phyloP scores from a whole-genome alignment of 1,140 invertebrate genomes.

The Drosophila willistoni region DNA sequence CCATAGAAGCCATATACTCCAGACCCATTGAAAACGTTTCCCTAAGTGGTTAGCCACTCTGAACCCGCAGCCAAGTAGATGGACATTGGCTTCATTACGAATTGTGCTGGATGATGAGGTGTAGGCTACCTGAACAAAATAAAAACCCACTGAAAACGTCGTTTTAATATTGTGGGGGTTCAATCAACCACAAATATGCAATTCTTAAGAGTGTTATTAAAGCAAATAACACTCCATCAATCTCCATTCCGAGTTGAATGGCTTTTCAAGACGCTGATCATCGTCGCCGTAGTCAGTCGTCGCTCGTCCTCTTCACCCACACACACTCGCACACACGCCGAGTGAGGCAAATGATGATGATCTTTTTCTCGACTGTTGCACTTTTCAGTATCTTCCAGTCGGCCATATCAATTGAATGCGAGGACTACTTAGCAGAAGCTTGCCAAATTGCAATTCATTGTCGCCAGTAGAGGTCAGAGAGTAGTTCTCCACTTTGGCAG shows the following conservation, averaged over 20 bases:
- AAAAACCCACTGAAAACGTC: neutral
- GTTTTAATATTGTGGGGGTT: constrained; percentile 18
- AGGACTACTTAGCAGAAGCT: constrained; percentile 30
- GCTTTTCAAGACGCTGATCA: constrained; percentile 18
- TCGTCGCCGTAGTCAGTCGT: neutral
- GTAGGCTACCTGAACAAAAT: neutral
- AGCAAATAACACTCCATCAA: constrained; percentile 39
- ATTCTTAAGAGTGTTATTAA: constrained; percentile 30
- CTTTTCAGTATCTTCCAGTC: neutral
- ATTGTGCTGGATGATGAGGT: neutral
- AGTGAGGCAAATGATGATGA: neutral
- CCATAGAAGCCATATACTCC: constrained; percentile 29
- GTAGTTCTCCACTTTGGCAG: constrained; percentile 2
- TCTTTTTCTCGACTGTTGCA: constrained; percentile 23
- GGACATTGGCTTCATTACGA: constrained; percentile 39
- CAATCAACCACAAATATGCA: constrained; percentile 46
- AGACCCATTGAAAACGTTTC: constrained; percentile 2
- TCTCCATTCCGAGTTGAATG: constrained; percentile 11
- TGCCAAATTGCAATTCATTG: constrained; percentile 61
- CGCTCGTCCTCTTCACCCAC: constrained; percentile 1
- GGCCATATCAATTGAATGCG: constrained; percentile 37
- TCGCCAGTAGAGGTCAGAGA: constrained; percentile 20
- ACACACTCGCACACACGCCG: constrained; percentile 5
- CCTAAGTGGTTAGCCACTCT: constrained; percentile 45
- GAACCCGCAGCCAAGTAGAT: constrained; percentile 31